A percentile compares a stretch with the other conserved stretches of the same genome.
phyloP scores from a whole-genome alignment of 2,888 invertebrate genomes.

The Drosophila eohydei region DNA sequence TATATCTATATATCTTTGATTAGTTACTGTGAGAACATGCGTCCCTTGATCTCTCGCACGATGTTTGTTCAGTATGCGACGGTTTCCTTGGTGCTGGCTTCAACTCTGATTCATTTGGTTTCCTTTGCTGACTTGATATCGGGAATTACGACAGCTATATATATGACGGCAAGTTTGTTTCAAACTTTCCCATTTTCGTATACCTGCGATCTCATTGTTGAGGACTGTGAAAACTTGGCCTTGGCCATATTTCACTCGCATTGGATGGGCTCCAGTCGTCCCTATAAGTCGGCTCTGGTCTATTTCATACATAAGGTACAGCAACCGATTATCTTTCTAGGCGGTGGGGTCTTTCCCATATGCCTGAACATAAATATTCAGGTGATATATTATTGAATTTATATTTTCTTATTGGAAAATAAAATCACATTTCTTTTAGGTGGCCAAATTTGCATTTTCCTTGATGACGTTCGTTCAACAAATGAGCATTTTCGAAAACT shows the following conservation, averaged over 20 bases:
- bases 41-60: constrained; percentile 34
- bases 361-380: constrained; percentile 29
- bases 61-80: constrained; percentile 36
- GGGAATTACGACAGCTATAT: constrained; percentile 20
- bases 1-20: background rate
- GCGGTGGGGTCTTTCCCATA: constrained; percentile 37
- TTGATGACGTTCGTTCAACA: constrained; percentile 34
- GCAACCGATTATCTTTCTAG: constrained; percentile 35
- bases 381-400: constrained; percentile 3
- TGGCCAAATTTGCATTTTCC: constrained; percentile 40
- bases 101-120: constrained; percentile 27
- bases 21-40: constrained; percentile 44
- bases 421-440: constrained; percentile 2
- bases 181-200: constrained; percentile 41
- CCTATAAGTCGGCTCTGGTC: constrained; percentile 27
- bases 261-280: constrained; percentile 30
- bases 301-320: constrained; percentile 40
- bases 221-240: constrained; percentile 26
- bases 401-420: no score
- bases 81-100: constrained; percentile 32
- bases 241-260: constrained; percentile 41
- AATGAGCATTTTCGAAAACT: constrained; percentile 33
- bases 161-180: constrained; percentile 21
- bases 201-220: constrained; percentile 37
- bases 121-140: constrained; percentile 31